Percentiles rank a stretch among this genome's conserved stretches.
These are phyloP conservation scores for Adineta ricciae DNA, from an alignment of 2,888 invertebrate genomes.

Conservation along the genomic window DNA sequence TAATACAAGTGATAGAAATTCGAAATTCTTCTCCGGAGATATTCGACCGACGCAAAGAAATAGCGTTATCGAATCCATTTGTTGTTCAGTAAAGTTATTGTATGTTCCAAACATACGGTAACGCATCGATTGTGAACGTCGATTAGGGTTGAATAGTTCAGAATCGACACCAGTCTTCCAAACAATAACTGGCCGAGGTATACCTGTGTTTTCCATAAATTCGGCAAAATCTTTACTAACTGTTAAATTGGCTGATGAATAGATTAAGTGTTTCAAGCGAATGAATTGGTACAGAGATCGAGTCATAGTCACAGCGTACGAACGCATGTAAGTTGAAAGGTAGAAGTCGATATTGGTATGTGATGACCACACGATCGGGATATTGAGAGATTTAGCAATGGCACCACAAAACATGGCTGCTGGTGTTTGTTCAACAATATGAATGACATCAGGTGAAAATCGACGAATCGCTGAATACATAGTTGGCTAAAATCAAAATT, in stretches of 20 bases:
- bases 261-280: constrained; percentile 21
- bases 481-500: neutral
- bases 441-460: constrained; percentile 30
- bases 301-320: neutral
- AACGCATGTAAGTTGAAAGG: constrained; percentile 24
- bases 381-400: constrained; percentile 16
- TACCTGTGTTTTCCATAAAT: constrained; percentile 22
- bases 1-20: constrained; percentile 31
- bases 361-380: constrained; percentile 33
- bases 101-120: constrained; percentile 27
- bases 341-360: constrained; percentile 33
- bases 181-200: constrained; percentile 21
- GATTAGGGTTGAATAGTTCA: constrained; percentile 23
- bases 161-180: constrained; percentile 35
- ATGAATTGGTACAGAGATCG: constrained; percentile 22
- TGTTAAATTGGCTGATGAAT: constrained; percentile 27
- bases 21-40: constrained; percentile 33
- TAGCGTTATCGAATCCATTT: constrained; percentile 21
- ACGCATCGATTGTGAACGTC: constrained; percentile 21
- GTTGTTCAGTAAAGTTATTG: constrained; percentile 22
- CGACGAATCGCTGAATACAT: constrained; percentile 16
- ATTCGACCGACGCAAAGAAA: constrained; percentile 31
- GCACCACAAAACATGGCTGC: constrained; percentile 22
- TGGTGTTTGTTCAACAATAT: constrained; percentile 33
- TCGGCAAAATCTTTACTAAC: constrained; percentile 32